phyloP scores from a whole-genome alignment of 2,797 vertebrate genomes.

The Phoxinus dragarum region DNA sequence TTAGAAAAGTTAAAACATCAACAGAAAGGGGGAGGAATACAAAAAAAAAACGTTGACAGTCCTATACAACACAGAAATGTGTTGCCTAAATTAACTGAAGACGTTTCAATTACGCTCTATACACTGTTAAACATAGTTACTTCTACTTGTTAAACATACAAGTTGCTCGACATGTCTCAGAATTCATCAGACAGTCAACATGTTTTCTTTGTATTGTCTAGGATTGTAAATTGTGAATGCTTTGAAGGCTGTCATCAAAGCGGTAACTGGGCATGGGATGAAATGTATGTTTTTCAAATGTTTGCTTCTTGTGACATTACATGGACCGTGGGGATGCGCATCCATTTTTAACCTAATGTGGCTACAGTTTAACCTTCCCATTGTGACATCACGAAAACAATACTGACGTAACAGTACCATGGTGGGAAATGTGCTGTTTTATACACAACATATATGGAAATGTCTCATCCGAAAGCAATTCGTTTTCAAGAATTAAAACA shows the following conservation, averaged over 20 bases:
- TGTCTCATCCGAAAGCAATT: slow-evolving; percentile 15
- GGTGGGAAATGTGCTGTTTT: slow-evolving; percentile 23
- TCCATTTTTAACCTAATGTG: background rate
- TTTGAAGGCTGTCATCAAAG: slow-evolving; percentile 24
- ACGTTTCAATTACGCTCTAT: slow-evolving; percentile 55
- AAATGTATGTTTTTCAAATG: slow-evolving; percentile 1
- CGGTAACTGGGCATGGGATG: slow-evolving; percentile 34
- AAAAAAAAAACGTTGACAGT: slow-evolving; percentile 55
- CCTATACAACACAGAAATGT: slow-evolving; percentile 55
- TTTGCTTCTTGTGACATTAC: background rate
- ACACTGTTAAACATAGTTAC: slow-evolving; percentile 53
- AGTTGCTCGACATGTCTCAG: slow-evolving; percentile 23
- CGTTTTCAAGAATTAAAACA: slow-evolving; percentile 33
- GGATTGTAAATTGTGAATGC: slow-evolving; percentile 14
- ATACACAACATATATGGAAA: slow-evolving; percentile 33
- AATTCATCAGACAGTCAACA: slow-evolving; percentile 32
- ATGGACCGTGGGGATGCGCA: background rate
- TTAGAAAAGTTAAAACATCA: slow-evolving; percentile 56
- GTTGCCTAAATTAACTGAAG: slow-evolving; percentile 45
- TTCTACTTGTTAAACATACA: slow-evolving; percentile 54
- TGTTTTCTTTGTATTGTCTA: slow-evolving; percentile 33
- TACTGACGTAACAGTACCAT: slow-evolving; percentile 37
- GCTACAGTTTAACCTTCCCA: background rate
- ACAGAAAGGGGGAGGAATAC: slow-evolving; percentile 47
- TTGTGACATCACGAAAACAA: slow-evolving; percentile 30